Percentiles rank a stretch among this genome's conserved stretches.
Conservation (phyloP, 2,113 vertebrate species). For the Semicossyphus pulcher region DNA sequence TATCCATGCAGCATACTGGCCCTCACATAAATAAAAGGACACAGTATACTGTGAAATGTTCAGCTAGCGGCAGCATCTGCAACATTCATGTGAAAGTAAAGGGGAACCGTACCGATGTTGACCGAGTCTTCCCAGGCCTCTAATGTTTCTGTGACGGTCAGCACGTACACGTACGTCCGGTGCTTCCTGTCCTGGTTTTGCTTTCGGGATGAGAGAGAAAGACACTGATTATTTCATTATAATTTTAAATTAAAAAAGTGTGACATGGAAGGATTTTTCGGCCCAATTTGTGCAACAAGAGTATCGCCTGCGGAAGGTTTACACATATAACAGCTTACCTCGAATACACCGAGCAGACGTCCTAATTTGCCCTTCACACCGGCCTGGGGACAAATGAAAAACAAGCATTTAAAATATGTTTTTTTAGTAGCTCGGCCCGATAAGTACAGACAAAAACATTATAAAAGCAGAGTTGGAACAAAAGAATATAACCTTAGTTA, state of each 20-base stretch:
- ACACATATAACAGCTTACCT: conserved; percentile 88
- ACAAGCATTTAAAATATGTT: background rate
- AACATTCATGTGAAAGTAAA: background rate
- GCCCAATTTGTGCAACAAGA: no score
- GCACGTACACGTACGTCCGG: conserved; percentile 95
- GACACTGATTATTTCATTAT: background rate
- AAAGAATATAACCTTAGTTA: background rate
- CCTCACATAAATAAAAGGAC: conserved; percentile 28
- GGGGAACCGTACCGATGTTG: conserved; percentile 88
- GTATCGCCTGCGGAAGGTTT: no score
- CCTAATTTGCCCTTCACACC: conserved; percentile 97
- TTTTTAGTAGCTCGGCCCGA: background rate
- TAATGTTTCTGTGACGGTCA: conserved; percentile 95
- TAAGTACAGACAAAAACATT: background rate
- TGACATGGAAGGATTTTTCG: no score
- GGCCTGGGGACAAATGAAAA: conserved; percentile 83
- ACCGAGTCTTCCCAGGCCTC: conserved; percentile 99
- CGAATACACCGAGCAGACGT: conserved; percentile 96
- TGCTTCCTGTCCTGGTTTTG: conserved; percentile 97
- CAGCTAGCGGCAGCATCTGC: background rate
- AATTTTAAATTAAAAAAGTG: no score
- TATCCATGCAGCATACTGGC: background rate
- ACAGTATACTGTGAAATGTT: background rate
- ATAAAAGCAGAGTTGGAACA: background rate
- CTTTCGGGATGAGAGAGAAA: conserved; percentile 63